Base-by-base conservation (phyloP, 2,888 invertebrate species). In the Flexamia atlantica region DNA sequence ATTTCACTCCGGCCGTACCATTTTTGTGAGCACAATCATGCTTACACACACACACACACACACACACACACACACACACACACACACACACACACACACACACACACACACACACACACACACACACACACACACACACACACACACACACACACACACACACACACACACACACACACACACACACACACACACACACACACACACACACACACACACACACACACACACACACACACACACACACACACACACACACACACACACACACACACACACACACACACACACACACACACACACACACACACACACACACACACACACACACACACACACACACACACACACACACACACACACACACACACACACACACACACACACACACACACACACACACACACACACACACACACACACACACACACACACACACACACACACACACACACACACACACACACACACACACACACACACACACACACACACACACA, bases 11-110 rank as follows among this genome's bases (percentile, higher is more conserved):
- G n/a, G n/a, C n/a, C n/a, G n/a, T n/a, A n/a, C n/a, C n/a, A n/a
- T n/a, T n/a, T n/a, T n/a, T n/a, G n/a, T n/a, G n/a, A n/a, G n/a
- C n/a, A n/a, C n/a, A n/a, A n/a, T n/a, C n/a, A n/a, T n/a, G n/a
- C n/a, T n/a, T n/a, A n/a, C 70, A 70, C 70, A 70, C 70, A 70
- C 70, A 70, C 70, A 70, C 70, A 70, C 70, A 70, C 70, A 70
- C 70, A 70, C 70, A 70, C 70, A 70, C 70, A 70, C 70, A 70
- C 70, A 70, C 70, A 70, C 70, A 70, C 70, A 70, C 70, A 70
- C 70, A 70, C 70, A 70, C 70, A 70, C 70, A 70, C 70, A 70
- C 70, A 70, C 70, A 70, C 70, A 70, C 70, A 70, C 70, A 70
- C 70, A 70, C 70, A 70, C 70, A 70, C 70, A 70, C 70, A 70